phyloP scores from a whole-genome alignment of 2,888 invertebrate genomes.

The Shargacucullia verbasci region DNA sequence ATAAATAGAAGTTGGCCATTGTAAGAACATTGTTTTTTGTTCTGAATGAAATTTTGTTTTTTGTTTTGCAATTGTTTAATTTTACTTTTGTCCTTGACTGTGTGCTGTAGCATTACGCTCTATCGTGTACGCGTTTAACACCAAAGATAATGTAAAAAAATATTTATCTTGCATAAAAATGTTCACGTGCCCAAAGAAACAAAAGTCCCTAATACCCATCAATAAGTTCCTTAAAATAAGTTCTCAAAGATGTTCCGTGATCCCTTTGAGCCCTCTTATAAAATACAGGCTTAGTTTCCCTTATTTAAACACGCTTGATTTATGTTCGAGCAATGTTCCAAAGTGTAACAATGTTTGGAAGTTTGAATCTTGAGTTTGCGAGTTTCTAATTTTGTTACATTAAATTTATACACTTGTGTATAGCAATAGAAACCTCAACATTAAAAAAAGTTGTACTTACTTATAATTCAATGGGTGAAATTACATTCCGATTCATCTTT shows the following conservation, averaged over 20 bases:
- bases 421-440: not conserved
- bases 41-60: too few species aligned
- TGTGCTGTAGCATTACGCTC: too few species aligned
- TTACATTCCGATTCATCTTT: too few species aligned
- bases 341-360: conserved; percentile 31
- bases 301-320: conserved; percentile 32
- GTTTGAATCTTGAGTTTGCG: conserved; percentile 8
- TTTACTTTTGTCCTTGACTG: too few species aligned
- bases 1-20: too few species aligned
- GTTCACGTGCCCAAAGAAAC: too few species aligned
- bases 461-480: too few species aligned
- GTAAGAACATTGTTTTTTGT: too few species aligned
- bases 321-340: conserved; percentile 22
- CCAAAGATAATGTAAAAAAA: too few species aligned
- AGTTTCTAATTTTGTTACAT: conserved; percentile 31
- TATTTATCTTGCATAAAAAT: too few species aligned
- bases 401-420: conserved; percentile 11
- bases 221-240: conserved; percentile 20
- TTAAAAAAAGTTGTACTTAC: not conserved
- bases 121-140: too few species aligned
- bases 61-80: too few species aligned
- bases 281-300: conserved; percentile 24
- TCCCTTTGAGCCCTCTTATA: conserved; percentile 25
- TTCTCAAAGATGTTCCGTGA: conserved; percentile 13
- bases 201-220: not conserved